Percentiles rank a stretch among this genome's conserved stretches.
phyloP scores from a whole-genome alignment of 2,888 invertebrate genomes.

The Chrysina gloriosa region DNA sequence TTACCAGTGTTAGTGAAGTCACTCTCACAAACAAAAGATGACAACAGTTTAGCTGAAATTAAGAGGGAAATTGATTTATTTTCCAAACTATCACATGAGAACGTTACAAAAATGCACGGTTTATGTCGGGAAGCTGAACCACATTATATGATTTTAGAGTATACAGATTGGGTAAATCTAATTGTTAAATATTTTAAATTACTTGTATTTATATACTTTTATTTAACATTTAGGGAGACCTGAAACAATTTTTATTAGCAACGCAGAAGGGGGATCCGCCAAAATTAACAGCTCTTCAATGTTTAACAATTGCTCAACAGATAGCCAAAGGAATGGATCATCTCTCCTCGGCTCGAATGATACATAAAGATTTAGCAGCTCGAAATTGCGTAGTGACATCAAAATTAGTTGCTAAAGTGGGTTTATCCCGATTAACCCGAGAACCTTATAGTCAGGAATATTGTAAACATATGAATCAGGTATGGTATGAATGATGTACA shows the following conservation, averaged over 20 bases:
- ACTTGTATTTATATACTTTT: slow-evolving; percentile 19
- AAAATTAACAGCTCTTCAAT: slow-evolving; percentile 76
- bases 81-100: slow-evolving; percentile 83
- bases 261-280: slow-evolving; percentile 69
- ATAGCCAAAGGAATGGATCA: slow-evolving; percentile 86
- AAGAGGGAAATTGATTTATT: slow-evolving; percentile 90
- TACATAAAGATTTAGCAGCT: slow-evolving; percentile 93
- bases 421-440: slow-evolving; percentile 80
- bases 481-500: slow-evolving; percentile 52
- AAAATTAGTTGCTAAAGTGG: slow-evolving; percentile 84
- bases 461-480: slow-evolving; percentile 84
- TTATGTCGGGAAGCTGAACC: slow-evolving; percentile 87
- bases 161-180: slow-evolving; percentile 89
- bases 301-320: slow-evolving; percentile 77
- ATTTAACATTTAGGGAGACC: slow-evolving; percentile 77
- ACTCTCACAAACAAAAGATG: slow-evolving; percentile 81
- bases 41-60: slow-evolving; percentile 83
- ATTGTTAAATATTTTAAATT: too few relatives aligned
- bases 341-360: slow-evolving; percentile 77
- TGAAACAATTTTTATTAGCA: slow-evolving; percentile 88
- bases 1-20: slow-evolving; percentile 79
- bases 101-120: slow-evolving; percentile 82
- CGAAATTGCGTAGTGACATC: slow-evolving; percentile 91
- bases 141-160: slow-evolving; percentile 88
- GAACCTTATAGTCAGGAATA: slow-evolving; percentile 93